Evolutionary conservation across 2,888 invertebrate species (phyloP).

Genomic region (Ctena decussata): DNA sequence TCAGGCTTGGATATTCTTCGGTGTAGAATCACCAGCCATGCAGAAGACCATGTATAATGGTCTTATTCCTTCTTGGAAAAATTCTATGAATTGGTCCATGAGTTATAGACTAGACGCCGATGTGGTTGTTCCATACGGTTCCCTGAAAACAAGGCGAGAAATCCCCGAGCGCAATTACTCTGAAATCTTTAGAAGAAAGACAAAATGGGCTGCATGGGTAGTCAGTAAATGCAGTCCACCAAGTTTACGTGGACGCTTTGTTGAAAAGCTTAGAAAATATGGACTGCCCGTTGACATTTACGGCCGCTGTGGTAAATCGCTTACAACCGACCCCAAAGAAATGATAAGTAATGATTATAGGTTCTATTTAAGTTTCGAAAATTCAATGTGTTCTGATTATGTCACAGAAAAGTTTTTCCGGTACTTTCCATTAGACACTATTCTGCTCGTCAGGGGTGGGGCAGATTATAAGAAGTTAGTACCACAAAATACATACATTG

Average conservation of each 20-base stretch:
- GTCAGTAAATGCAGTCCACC: constrained; percentile 39
- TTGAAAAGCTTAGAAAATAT: constrained; percentile 21
- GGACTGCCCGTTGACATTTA: constrained; percentile 34
- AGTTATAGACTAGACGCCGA: constrained; percentile 34
- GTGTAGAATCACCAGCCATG: too few species aligned
- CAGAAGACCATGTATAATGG: too few species aligned
- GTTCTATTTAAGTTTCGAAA: not conserved
- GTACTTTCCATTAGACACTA: not conserved
- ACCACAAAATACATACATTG: too few species aligned
- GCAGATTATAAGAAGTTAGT: not conserved
- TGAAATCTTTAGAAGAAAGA: constrained; percentile 14
- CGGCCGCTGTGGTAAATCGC: constrained; percentile 28
- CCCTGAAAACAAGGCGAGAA: not conserved
- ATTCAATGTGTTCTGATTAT: constrained; percentile 1
- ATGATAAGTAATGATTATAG: not conserved
- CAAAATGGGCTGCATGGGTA: constrained; percentile 29
- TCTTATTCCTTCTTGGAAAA: too few species aligned
- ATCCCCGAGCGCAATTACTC: not conserved
- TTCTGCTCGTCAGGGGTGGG: not conserved
- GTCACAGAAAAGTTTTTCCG: too few species aligned
- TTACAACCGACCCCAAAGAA: not conserved
- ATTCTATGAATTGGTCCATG: constrained; percentile 34
- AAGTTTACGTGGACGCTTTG: constrained; percentile 29
- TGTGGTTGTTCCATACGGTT: constrained; percentile 12
- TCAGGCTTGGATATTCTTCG: too few species aligned